Conservation (phyloP, 2,888 invertebrate species). For the Drosophila mimica region DNA sequence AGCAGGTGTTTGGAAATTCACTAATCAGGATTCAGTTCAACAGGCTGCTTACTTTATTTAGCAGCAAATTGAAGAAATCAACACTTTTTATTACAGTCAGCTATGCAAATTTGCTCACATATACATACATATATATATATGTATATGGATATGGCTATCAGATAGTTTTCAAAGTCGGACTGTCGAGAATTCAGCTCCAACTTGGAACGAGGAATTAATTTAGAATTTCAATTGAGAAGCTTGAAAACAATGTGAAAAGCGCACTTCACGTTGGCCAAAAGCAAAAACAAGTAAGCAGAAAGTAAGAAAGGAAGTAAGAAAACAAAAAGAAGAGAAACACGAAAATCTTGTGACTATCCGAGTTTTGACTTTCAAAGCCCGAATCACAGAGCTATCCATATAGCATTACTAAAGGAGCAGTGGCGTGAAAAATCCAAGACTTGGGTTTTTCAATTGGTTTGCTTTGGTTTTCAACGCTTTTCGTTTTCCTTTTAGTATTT, state of each 20-base stretch:
- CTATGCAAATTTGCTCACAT: neutral
- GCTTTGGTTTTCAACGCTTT: slow-evolving; percentile 25
- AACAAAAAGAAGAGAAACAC: neutral
- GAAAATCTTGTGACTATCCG: slow-evolving; percentile 14
- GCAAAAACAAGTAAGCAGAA: neutral
- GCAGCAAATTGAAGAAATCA: neutral
- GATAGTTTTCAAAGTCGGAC: neutral
- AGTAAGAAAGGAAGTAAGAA: no score
- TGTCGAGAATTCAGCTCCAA: neutral
- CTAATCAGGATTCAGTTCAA: neutral
- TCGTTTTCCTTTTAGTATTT: slow-evolving; percentile 13
- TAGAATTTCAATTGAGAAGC: neutral
- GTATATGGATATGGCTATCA: neutral
- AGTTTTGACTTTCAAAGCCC: slow-evolving; percentile 4
- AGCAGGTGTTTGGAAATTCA: neutral
- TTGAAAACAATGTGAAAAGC: slow-evolving; percentile 1
- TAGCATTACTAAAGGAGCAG: slow-evolving; percentile 64
- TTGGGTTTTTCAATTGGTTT: slow-evolving; percentile 48
- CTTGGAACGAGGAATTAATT: neutral
- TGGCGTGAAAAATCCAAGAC: slow-evolving; percentile 34
- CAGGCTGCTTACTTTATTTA: no score
- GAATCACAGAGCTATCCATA: slow-evolving; percentile 28
- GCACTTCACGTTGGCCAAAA: slow-evolving; percentile 1
- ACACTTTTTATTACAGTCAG: neutral
- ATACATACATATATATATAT: no score